These are phyloP conservation scores for Cyclophora punctaria DNA, from an alignment of 2,888 invertebrate genomes.

Conservation along the genomic window DNA sequence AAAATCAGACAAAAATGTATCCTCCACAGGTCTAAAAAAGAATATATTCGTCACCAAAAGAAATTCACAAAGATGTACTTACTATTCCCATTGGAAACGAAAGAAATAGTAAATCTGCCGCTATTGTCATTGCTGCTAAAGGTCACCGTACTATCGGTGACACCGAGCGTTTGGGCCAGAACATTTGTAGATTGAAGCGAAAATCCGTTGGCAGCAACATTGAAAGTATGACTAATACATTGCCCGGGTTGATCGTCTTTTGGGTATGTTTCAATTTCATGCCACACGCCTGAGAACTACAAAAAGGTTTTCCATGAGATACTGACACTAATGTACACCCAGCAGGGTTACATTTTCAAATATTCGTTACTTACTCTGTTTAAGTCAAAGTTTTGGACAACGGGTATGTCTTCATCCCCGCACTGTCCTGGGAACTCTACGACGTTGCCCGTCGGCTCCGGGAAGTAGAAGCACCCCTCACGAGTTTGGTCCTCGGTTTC, in stretches of 20 bases:
- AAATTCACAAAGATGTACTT: constrained; percentile 3
- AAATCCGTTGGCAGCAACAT: constrained; percentile 19
- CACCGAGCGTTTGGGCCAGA: constrained; percentile 22
- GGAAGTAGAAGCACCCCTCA: constrained; percentile 37
- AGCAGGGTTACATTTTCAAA: too few relatives aligned
- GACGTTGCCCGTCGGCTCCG: constrained; percentile 13
- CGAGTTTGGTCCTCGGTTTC: constrained; percentile 24
- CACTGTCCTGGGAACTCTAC: constrained; percentile 31
- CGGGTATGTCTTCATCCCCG: constrained; percentile 41
- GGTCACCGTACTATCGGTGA: constrained; percentile 24
- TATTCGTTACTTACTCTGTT: constrained; percentile 21
- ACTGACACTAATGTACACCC: too few relatives aligned
- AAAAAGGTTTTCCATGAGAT: constrained; percentile 5
- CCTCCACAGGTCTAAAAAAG: too few relatives aligned
- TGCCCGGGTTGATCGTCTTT: constrained; percentile 38
- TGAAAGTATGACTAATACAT: constrained; percentile 42
- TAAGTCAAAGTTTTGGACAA: constrained; percentile 30
- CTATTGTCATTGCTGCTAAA: constrained; percentile 28
- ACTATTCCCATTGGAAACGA: constrained; percentile 18
- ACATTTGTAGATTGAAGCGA: constrained; percentile 34
- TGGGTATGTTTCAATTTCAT: constrained; percentile 44
- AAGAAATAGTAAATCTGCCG: constrained; percentile 34
- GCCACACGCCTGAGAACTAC: constrained; percentile 42
- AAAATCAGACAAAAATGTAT: too few relatives aligned
- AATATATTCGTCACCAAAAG: too few relatives aligned